Percentiles rank a stretch among this genome's conserved stretches.
These are phyloP conservation scores for Candoia aspera DNA, from an alignment of 2,113 vertebrate species.

Conservation along the genomic window DNA sequence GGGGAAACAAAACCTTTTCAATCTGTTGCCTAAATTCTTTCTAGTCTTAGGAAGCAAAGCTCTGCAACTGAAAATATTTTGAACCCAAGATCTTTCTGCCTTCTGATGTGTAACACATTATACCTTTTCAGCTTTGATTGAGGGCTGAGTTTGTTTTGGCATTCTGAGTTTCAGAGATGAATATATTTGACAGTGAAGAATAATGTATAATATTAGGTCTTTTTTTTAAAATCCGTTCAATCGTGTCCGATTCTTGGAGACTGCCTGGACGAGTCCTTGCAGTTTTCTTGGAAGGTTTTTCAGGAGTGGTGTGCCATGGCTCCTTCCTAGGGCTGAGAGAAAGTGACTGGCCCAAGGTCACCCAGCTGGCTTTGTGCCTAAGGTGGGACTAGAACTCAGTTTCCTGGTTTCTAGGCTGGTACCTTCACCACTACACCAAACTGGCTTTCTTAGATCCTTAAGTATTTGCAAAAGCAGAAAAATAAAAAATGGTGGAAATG, in stretches of 20 bases:
- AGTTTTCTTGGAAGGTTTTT: too few relatives aligned
- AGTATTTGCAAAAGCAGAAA: neutral
- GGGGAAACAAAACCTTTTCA: neutral
- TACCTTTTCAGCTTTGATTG: neutral
- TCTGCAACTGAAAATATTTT: neutral
- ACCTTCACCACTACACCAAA: too few relatives aligned
- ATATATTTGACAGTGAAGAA: neutral
- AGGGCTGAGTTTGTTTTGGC: neutral
- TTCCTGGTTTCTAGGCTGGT: too few relatives aligned
- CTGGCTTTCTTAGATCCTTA: neutral
- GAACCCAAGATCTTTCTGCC: neutral
- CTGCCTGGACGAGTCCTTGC: too few relatives aligned
- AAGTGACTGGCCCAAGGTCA: too few relatives aligned
- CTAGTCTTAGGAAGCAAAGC: neutral
- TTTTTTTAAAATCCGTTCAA: too few relatives aligned
- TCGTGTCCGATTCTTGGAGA: too few relatives aligned
- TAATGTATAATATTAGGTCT: neutral
- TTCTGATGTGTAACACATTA: neutral
- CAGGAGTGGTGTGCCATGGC: too few relatives aligned
- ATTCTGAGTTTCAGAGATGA: neutral
- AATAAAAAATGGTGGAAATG: neutral
- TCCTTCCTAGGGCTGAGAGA: too few relatives aligned
- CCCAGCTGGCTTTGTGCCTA: too few relatives aligned
- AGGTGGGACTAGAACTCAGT: too few relatives aligned
- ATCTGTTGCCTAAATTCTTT: neutral